phyloP scores from a whole-genome alignment of 2,888 invertebrate species.

The Archaeoteleia sp. region DNA sequence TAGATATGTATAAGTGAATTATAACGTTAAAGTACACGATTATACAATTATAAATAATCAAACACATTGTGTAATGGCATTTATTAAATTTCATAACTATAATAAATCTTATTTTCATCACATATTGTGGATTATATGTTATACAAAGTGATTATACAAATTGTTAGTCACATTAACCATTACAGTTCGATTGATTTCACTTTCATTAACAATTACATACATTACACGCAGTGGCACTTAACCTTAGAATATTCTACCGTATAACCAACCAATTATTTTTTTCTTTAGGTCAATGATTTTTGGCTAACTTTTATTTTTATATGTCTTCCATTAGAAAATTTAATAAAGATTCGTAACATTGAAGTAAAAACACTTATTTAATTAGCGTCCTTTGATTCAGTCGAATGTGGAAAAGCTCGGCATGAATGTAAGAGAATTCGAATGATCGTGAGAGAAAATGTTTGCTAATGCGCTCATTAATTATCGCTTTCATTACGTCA shows the following conservation, averaged over 20 bases:
- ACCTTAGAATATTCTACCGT: too few relatives aligned
- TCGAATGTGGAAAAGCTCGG: not conserved
- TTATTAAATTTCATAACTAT: too few relatives aligned
- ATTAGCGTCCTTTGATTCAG: slow-evolving; percentile 8
- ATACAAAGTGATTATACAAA: slow-evolving; percentile 49
- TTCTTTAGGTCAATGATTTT: too few relatives aligned
- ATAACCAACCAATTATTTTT: too few relatives aligned
- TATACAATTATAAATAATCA: too few relatives aligned
- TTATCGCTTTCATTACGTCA: not conserved
- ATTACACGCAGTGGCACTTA: not conserved
- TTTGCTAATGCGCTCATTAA: not conserved
- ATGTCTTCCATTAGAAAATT: too few relatives aligned
- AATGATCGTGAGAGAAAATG: not conserved
- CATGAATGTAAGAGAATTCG: not conserved
- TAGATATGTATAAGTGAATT: too few relatives aligned
- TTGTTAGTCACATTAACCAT: slow-evolving; percentile 6
- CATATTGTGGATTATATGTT: slow-evolving; percentile 28
- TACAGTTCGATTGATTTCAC: not conserved
- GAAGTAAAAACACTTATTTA: slow-evolving; percentile 4
- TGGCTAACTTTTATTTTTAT: too few relatives aligned
- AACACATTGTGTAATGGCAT: too few relatives aligned
- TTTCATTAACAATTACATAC: too few relatives aligned
- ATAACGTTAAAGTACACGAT: too few relatives aligned
- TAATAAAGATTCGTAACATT: not conserved
- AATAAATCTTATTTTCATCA: slow-evolving; percentile 78